Evolutionary conservation across 2,888 invertebrate species (phyloP), one percentile per base, ranked within the genome.

Genomic region (Enchytraeus crypticus): DNA sequence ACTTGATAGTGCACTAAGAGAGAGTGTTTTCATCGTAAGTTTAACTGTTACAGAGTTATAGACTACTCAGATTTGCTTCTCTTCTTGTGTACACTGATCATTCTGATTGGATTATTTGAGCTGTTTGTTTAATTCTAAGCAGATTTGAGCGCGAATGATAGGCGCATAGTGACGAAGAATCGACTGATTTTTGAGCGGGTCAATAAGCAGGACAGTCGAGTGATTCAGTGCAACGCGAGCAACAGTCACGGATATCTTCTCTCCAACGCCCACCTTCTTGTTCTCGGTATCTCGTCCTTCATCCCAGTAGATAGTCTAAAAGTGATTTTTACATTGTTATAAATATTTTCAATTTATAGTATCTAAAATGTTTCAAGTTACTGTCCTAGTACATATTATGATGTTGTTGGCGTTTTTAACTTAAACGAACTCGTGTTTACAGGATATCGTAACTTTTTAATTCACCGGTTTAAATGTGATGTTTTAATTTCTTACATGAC

Each of bases 211-310:
- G 59, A 59, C 53, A 34, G 47, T 4, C 27, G 26, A 33, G 53
- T 53, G 3, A 38, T 59, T 23, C 59, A 59, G 43, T 59, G 59
- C 53, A 26, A 30, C 47, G 53, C 59, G 5, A 27, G 26, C 14
- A 59, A 59, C 29, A 38, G 29, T 27, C 51, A 59, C 23, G 59
- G 59, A 26, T 32, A 34, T 38, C 32, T 59, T 38, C 43, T 59
- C 18, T 21, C 51, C 32, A 59, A 59, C n/a, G 30, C 47, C n/a
- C 21, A 38, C 43, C 51, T 59, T 26, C 32, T 38, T 34, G 59
- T 59, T 51, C 46, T 30, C 14, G 59, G 59, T 59, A 23, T 27
- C 27, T 55, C 43, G 1, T 1, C n/a, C n/a, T 51, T 4, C 51
- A 51, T 23, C 26, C n/a, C 11, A 51, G n/a, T n/a, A n/a, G n/a